Base-by-base conservation (phyloP, 1,140 invertebrate genomes). In the Episyrphus balteatus region DNA sequence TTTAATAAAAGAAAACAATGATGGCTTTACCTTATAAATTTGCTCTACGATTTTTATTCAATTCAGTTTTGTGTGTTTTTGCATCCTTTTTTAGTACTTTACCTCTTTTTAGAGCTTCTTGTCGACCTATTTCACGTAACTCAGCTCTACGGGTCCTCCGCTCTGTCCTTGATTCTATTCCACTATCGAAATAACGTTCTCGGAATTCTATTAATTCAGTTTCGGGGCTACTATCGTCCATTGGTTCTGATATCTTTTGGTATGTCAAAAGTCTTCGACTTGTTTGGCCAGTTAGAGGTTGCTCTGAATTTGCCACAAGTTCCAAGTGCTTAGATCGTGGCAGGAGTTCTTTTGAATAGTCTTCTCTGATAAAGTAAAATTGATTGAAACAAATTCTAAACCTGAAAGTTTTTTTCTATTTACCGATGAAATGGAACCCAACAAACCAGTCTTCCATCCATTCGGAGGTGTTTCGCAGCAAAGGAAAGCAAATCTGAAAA, bases 371-470 rank as follows among this genome's bases (percentile, higher is more conserved):
- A 64, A 62, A 47, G 50, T 21, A 52, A 46, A 48, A 40, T 44
- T 52, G 26, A 11, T 49, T 1, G 11, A 31, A 21, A 33, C 48
- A 46, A 48, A 11, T 47, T 11, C n/a, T 51, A 53, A 53, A 51
- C 45, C 43, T 42, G 41, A 31, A 33, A 18, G 10, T 46, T 40
- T 42, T 47, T 41, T 10, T 44, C 18, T 21, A 38, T 48, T 61
- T 70, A 86, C 84, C 83, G 79, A 50, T 84, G 84, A 44, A 93
- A 73, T 42, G 94, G 94, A 59, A 93, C 80, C 92, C 92, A 97
- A 71, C 83, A 93, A 0, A 95, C 90, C 13, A 97, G 70, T 55
- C 86, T 70, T 1, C 90, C 84, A 30, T 81, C 76, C 5, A 89
- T 47, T 55, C 72, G 78, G 34, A 98, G 73, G 73, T 88, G 82